phyloP scores from a whole-genome alignment of 2,888 invertebrate species.

The Watsonalla binaria region DNA sequence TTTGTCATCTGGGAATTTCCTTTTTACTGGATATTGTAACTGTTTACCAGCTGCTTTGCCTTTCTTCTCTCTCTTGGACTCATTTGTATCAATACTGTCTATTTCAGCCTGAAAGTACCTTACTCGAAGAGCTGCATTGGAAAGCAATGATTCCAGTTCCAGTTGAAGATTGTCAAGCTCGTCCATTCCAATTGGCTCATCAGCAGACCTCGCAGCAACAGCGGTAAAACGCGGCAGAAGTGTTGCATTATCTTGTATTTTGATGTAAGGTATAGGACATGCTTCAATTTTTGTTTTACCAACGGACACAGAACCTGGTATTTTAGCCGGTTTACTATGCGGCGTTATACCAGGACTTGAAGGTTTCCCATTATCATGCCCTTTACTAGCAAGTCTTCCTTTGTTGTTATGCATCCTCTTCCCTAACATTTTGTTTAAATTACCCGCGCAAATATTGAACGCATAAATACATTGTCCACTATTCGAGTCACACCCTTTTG shows the following conservation, averaged over 20 bases:
- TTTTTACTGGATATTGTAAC: constrained; percentile 75
- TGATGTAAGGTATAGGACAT: constrained; percentile 81
- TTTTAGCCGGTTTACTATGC: constrained; percentile 68
- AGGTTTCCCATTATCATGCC: constrained; percentile 71
- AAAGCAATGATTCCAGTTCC: constrained; percentile 91
- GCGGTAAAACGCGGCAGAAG: constrained; percentile 83
- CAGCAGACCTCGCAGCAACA: constrained; percentile 82
- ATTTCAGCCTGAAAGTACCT: constrained; percentile 88
- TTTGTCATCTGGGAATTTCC: constrained; percentile 77
- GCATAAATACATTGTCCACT: constrained; percentile 22
- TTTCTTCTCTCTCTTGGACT: constrained; percentile 74
- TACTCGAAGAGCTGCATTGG: constrained; percentile 88
- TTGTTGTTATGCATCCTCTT: constrained; percentile 74
- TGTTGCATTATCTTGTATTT: constrained; percentile 82
- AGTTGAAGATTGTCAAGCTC: constrained; percentile 92
- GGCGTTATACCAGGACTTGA: constrained; percentile 72
- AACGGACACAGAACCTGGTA: constrained; percentile 58
- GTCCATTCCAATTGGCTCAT: constrained; percentile 90
- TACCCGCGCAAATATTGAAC: constrained; percentile 53
- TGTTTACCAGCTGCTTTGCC: constrained; percentile 75
- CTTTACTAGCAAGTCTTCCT: constrained; percentile 70
- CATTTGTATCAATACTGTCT: constrained; percentile 81
- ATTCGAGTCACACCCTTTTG: constrained; percentile 6
- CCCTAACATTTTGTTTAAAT: constrained; percentile 58
- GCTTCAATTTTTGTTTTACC: constrained; percentile 66